Evolutionary conservation across 2,888 invertebrate species (phyloP).

Genomic region (Microctonus brassicae): DNA sequence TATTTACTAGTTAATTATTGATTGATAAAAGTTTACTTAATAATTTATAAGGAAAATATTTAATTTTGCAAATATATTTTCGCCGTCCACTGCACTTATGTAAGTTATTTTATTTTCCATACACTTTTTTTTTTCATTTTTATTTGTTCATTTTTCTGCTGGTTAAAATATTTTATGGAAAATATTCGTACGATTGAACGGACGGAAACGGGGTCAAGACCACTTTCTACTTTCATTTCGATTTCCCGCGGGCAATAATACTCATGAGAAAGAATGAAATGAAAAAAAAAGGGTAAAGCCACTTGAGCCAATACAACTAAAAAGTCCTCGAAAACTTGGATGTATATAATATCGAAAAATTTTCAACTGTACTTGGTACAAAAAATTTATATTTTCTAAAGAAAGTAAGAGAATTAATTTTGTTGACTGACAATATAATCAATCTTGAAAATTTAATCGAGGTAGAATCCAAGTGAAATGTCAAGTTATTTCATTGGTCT

Average conservation of each 20-base stretch:
- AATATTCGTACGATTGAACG: conserved; percentile 16
- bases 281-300: background rate
- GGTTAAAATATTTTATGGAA: conserved; percentile 1
- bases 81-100: background rate
- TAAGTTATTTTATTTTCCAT: background rate
- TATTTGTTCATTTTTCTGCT: too few relatives aligned
- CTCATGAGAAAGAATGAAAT: background rate
- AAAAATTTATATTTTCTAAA: background rate
- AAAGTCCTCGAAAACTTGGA: background rate
- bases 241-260: conserved; percentile 27
- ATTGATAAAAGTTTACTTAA: too few relatives aligned
- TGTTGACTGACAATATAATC: conserved; percentile 11
- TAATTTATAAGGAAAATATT: too few relatives aligned
- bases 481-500: conserved; percentile 7
- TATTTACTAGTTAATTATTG: too few relatives aligned
- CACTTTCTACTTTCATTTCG: conserved; percentile 29
- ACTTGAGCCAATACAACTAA: background rate
- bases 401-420: background rate
- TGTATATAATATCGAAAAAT: background rate
- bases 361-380: background rate
- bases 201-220: conserved; percentile 25
- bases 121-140: background rate
- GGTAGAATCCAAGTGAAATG: background rate
- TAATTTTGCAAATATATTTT: too few relatives aligned
- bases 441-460: conserved; percentile 22